Percentiles rank a stretch among this genome's conserved stretches.
These are phyloP conservation scores for Nomada fucata DNA, from an alignment of 2,888 invertebrate genomes.

Conservation along the genomic window DNA sequence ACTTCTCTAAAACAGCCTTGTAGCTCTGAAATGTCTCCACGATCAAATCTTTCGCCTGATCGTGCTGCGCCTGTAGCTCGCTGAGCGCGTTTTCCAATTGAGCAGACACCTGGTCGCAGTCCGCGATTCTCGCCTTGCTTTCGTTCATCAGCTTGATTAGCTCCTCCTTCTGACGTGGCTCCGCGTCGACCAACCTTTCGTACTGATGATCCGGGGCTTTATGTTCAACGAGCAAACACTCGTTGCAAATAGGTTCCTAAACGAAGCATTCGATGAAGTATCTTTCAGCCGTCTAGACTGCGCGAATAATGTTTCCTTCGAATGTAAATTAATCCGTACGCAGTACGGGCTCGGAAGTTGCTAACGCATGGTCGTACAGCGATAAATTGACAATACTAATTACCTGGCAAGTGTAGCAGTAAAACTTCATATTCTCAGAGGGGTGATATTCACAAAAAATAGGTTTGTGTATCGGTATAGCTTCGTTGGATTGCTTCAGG, in stretches of 20 bases:
- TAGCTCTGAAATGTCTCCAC: slow-evolving; percentile 92
- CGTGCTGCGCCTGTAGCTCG: slow-evolving; percentile 94
- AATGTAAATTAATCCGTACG: slow-evolving; percentile 22
- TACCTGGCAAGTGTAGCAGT: slow-evolving; percentile 93
- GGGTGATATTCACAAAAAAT: slow-evolving; percentile 93
- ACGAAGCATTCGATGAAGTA: slow-evolving; percentile 25
- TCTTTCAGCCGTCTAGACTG: too few species aligned
- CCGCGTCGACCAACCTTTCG: slow-evolving; percentile 92
- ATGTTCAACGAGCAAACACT: slow-evolving; percentile 93
- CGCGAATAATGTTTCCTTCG: too few species aligned
- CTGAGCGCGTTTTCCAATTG: slow-evolving; percentile 92
- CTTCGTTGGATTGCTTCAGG: slow-evolving; percentile 91
- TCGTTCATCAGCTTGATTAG: slow-evolving; percentile 90
- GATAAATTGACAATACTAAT: slow-evolving; percentile 13
- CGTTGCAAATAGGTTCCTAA: slow-evolving; percentile 93
- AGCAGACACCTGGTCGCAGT: slow-evolving; percentile 91
- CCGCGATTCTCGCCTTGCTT: slow-evolving; percentile 90
- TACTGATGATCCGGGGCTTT: slow-evolving; percentile 93
- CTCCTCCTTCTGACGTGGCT: slow-evolving; percentile 91
- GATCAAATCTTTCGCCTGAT: slow-evolving; percentile 93
- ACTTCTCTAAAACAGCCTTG: slow-evolving; percentile 92
- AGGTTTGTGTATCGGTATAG: slow-evolving; percentile 94
- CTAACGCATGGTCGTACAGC: too few species aligned
- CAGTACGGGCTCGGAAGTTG: slow-evolving; percentile 30
- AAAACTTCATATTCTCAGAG: slow-evolving; percentile 93